Conservation (phyloP, 2,113 vertebrate genomes). For the Tetrao urogallus region DNA sequence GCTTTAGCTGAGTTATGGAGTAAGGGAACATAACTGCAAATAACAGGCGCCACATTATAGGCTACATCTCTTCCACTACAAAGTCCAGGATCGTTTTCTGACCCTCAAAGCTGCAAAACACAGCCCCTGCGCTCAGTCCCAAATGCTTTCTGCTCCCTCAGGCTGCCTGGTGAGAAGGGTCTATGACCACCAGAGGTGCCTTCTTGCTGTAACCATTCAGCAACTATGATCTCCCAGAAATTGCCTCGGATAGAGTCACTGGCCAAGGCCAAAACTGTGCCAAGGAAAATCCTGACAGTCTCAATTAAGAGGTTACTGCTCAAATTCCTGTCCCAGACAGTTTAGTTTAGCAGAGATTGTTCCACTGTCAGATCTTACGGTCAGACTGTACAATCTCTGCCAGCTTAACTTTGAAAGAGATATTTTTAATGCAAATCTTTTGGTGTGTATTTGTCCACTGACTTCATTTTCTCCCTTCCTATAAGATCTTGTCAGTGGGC, state of each 20-base stretch:
- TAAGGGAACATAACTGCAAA: background rate
- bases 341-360: background rate
- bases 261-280: background rate
- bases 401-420: background rate
- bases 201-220: background rate
- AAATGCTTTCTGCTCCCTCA: background rate
- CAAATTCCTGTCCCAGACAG: fast-evolving
- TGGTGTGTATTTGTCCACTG: background rate
- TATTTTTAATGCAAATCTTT: background rate
- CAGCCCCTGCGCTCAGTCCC: background rate
- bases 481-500: background rate
- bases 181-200: background rate
- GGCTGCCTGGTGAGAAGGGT: background rate
- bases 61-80: background rate
- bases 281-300: background rate
- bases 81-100: background rate
- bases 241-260: background rate
- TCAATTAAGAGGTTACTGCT: background rate
- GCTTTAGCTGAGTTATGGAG: background rate
- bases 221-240: background rate
- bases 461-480: background rate
- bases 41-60: background rate
- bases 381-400: background rate
- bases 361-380: background rate
- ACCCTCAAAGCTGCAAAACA: background rate